Conservation (phyloP, 2,888 invertebrate species). For the Lagria hirta region DNA sequence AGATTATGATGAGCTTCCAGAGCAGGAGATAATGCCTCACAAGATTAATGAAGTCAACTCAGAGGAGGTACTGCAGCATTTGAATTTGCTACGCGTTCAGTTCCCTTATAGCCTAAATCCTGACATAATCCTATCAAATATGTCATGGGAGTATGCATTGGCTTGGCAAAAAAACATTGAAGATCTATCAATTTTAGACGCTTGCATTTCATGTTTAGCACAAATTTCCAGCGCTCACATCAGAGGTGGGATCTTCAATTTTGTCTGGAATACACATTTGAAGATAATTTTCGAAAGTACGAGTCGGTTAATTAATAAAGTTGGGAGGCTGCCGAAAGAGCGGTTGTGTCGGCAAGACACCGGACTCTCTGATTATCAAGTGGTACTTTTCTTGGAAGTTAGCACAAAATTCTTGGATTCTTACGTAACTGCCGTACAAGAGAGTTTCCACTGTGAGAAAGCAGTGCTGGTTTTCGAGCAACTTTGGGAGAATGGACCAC, state of each 20-base stretch:
- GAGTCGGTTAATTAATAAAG: conserved; percentile 76
- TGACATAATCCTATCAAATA: conserved; percentile 78
- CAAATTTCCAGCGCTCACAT: conserved; percentile 67
- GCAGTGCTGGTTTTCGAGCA: conserved; percentile 60
- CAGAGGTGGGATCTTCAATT: conserved; percentile 78
- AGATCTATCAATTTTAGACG: conserved; percentile 65
- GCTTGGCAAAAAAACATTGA: conserved; percentile 81
- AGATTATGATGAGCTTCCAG: conserved; percentile 35
- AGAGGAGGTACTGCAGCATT: conserved; percentile 61
- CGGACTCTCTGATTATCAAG: conserved; percentile 66
- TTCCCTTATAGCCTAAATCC: conserved; percentile 85
- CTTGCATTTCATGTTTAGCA: conserved; percentile 70
- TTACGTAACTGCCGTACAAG: conserved; percentile 53
- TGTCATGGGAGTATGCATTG: conserved; percentile 89
- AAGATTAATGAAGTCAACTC: conserved; percentile 33
- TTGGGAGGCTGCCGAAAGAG: conserved; percentile 84
- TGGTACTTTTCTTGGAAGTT: conserved; percentile 57
- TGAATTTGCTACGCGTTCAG: conserved; percentile 68
- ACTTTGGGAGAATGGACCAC: conserved; percentile 67
- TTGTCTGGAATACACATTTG: conserved; percentile 90
- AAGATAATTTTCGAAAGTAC: conserved; percentile 75
- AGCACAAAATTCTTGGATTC: conserved; percentile 56
- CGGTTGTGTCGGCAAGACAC: conserved; percentile 77
- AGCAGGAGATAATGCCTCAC: conserved; percentile 16
- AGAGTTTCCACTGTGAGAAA: conserved; percentile 46